Evolutionary conservation across 2,888 invertebrate genomes (phyloP).

Genomic region (Platycheirus albimanus): DNA sequence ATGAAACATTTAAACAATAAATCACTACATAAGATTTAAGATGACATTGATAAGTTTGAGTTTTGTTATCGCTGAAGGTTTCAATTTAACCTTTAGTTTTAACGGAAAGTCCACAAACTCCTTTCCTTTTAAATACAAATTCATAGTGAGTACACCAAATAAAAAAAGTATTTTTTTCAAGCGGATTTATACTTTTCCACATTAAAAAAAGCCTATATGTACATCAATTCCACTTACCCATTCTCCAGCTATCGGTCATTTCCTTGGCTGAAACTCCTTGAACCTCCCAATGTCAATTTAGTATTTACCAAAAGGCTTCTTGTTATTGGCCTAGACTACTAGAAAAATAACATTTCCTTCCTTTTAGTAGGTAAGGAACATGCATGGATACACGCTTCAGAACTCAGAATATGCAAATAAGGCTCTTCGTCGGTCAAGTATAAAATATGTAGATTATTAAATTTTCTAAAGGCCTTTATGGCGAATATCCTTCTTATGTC

Average conservation of each 20-base stretch:
- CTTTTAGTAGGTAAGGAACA: background rate
- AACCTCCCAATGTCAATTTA: slow-evolving; percentile 1
- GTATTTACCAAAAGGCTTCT: slow-evolving; percentile 5
- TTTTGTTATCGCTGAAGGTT: background rate
- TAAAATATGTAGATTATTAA: slow-evolving; percentile 10
- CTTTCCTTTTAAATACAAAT: no score
- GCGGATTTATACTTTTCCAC: no score
- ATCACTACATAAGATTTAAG: slow-evolving; percentile 6
- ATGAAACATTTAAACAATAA: slow-evolving; percentile 7
- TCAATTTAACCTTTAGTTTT: background rate
- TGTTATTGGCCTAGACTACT: slow-evolving; percentile 8
- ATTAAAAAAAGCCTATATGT: no score
- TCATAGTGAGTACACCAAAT: no score
- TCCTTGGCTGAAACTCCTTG: slow-evolving; percentile 1
- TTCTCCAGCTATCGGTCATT: background rate
- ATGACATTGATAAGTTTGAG: slow-evolving; percentile 18
- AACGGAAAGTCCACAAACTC: no score
- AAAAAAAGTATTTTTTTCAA: no score
- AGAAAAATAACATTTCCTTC: slow-evolving; percentile 35
- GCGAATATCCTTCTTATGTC: slow-evolving; percentile 22
- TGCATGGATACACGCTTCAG: background rate
- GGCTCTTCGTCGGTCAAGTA: slow-evolving; percentile 21
- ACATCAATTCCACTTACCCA: background rate
- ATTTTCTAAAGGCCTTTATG: slow-evolving; percentile 12
- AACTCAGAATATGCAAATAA: slow-evolving; percentile 41